phyloP scores from a whole-genome alignment of 2,888 invertebrate species.

The Nomada ruficornis region DNA sequence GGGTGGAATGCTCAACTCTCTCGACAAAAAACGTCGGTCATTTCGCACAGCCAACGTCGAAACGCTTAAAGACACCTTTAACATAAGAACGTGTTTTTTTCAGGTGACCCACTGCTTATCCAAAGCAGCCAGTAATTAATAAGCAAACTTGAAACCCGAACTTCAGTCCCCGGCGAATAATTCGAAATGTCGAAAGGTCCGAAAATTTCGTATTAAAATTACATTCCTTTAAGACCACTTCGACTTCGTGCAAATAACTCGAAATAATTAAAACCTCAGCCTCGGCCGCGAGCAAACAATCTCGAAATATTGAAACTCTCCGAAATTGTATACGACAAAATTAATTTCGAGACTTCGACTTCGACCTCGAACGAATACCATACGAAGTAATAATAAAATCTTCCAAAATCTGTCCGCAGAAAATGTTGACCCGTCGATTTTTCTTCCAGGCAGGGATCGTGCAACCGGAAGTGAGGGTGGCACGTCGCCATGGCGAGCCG shows the following conservation, averaged over 20 bases:
- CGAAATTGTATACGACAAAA: neutral
- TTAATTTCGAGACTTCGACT: neutral
- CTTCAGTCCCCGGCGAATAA: neutral
- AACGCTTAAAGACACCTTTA: neutral
- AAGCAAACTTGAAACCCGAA: too few relatives aligned
- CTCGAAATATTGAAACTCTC: too few relatives aligned
- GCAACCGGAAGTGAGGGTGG: slow-evolving; percentile 6
- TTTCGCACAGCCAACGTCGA: neutral
- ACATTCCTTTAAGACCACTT: too few relatives aligned
- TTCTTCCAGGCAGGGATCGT: slow-evolving; percentile 11
- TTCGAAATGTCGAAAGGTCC: too few relatives aligned
- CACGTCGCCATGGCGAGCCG: slow-evolving; percentile 70
- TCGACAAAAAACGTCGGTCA: neutral
- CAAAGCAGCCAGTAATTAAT: neutral
- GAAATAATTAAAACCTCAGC: too few relatives aligned
- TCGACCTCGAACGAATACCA: too few relatives aligned
- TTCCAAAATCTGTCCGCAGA: neutral
- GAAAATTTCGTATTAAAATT: too few relatives aligned
- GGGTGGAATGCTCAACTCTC: too few relatives aligned
- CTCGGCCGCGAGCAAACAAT: too few relatives aligned
- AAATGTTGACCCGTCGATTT: neutral
- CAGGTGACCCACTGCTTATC: neutral
- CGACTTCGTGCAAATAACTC: too few relatives aligned
- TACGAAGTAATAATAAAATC: too few relatives aligned
- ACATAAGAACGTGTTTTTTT: neutral